Conservation (phyloP, 2,797 vertebrate species). For the Melanotaenia pygmaea region DNA sequence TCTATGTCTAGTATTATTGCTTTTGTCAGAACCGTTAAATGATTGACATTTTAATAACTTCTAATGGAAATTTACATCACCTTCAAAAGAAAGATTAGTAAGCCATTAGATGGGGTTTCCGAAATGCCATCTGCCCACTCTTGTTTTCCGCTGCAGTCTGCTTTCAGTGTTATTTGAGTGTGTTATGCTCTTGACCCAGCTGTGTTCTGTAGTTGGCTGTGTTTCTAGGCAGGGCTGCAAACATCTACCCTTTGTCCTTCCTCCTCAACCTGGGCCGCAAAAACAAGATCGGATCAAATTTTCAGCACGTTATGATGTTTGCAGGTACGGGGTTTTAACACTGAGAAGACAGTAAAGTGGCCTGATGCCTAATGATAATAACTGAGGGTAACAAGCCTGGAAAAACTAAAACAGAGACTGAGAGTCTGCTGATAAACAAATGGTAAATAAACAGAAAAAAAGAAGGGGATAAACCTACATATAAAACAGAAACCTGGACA, state of each 20-base stretch:
- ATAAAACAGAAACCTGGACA: too few relatives aligned
- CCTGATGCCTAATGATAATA: too few relatives aligned
- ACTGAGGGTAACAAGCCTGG: too few relatives aligned
- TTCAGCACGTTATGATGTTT: slow-evolving; percentile 99
- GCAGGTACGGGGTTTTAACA: slow-evolving; percentile 81
- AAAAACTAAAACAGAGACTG: too few relatives aligned
- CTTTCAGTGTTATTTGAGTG: not conserved
- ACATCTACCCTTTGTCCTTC: slow-evolving; percentile 97
- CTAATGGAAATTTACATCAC: not conserved
- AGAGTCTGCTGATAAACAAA: too few relatives aligned
- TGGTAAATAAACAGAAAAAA: too few relatives aligned
- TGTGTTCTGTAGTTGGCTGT: slow-evolving; percentile 87
- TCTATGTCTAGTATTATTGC: too few relatives aligned
- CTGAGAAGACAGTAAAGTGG: too few relatives aligned
- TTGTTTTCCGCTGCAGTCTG: slow-evolving; percentile 15
- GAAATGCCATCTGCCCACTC: not conserved
- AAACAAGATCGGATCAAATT: slow-evolving; percentile 93
- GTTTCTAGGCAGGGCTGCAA: slow-evolving; percentile 95
- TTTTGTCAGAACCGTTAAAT: not conserved
- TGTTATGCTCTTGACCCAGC: slow-evolving; percentile 69
- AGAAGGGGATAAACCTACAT: too few relatives aligned
- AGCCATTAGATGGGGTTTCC: slow-evolving; percentile 2
- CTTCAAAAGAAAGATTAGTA: slow-evolving; percentile 16
- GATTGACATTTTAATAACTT: not conserved
- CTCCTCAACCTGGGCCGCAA: slow-evolving; percentile 95